phyloP scores from a whole-genome alignment of 2,888 invertebrate species.

The Alcis repandata region DNA sequence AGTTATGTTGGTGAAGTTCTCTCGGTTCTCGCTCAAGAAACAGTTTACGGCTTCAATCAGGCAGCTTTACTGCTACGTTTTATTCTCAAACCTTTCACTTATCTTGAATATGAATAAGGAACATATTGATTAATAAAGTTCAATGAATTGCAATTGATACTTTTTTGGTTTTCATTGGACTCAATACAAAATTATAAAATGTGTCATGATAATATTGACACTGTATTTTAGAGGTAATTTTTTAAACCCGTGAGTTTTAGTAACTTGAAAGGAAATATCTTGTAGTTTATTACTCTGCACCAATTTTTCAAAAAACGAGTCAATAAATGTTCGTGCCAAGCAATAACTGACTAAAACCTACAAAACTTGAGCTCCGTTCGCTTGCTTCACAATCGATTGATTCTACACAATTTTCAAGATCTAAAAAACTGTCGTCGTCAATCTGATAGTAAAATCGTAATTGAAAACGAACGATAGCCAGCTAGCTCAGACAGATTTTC shows the following conservation, averaged over 20 bases:
- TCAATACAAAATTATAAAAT: no score
- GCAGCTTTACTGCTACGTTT: constrained; percentile 4
- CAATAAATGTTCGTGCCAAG: no score
- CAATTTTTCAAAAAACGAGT: no score
- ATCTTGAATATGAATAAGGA: constrained; percentile 4
- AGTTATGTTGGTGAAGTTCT: constrained; percentile 22
- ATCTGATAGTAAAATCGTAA: constrained; percentile 5
- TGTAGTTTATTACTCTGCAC: no score
- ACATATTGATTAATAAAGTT: neutral
- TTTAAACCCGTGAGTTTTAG: no score
- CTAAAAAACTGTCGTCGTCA: neutral
- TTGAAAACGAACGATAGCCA: constrained; percentile 1
- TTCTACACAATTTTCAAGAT: neutral
- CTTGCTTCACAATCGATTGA: neutral
- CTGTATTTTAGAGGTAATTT: no score
- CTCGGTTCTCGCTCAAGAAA: constrained; percentile 14
- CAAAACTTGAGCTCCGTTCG: neutral
- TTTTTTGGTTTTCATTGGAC: no score
- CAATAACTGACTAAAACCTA: no score
- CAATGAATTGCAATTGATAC: neutral
- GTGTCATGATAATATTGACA: no score
- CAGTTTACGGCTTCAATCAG: constrained; percentile 15
- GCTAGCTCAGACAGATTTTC: constrained; percentile 1
- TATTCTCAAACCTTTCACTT: constrained; percentile 1
- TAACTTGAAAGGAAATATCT: no score